Evolutionary conservation across 2,797 vertebrate genomes (phyloP), one percentile per base, ranked within the genome.

Genomic region (Rhinatrema bivittatum): DNA sequence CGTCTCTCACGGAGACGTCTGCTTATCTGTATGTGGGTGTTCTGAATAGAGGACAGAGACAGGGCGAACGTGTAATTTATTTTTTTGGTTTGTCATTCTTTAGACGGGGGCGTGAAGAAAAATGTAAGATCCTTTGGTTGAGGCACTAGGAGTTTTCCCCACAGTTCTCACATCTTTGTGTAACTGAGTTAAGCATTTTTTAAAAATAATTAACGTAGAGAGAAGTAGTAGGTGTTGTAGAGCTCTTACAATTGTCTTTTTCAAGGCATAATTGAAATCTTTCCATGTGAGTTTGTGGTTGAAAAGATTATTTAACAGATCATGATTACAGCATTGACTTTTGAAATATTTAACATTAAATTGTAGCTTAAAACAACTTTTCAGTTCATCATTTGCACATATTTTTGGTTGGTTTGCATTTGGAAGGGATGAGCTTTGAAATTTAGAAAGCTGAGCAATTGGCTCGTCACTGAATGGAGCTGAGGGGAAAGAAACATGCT

Each of bases 331-430:
- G 56, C 66, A 56, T 58, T 59, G 52, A 41, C 45, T 29, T 62
- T 25, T 61, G 50, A 60, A 61, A 34, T 43, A 60, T 50, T 68
- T 50, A 39, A 39, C 52, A 53, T 59, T 48, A 52, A 72, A 42
- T 43, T 45, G 30, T 50, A 67, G 54, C 46, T 67, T 65, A 57
- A 33, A 46, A 34, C 17, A 35, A 20, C 20, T 52, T 61, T 55
- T 53, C 44, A 7, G 39, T 62, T 65, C n/a, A 38, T 20, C 42
- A 28, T 26, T 4, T 36, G n/a, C 25, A 50, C 34, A 50, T 39
- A 28, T 50, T 42, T 46, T 50, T 42, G 30, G 29, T 37, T 33
- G n/a, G 25, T 37, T 50, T 42, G 39, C 50, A 29, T 31, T 32
- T 49, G n/a, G n/a, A n/a, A n/a, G n/a, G n/a, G n/a, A n/a, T n/a